A percentile compares a stretch with the other conserved stretches of the same genome.
These are phyloP conservation scores for Caenorhabditis panamensis DNA, from an alignment of 2,888 invertebrate genomes.

Conservation along the genomic window DNA sequence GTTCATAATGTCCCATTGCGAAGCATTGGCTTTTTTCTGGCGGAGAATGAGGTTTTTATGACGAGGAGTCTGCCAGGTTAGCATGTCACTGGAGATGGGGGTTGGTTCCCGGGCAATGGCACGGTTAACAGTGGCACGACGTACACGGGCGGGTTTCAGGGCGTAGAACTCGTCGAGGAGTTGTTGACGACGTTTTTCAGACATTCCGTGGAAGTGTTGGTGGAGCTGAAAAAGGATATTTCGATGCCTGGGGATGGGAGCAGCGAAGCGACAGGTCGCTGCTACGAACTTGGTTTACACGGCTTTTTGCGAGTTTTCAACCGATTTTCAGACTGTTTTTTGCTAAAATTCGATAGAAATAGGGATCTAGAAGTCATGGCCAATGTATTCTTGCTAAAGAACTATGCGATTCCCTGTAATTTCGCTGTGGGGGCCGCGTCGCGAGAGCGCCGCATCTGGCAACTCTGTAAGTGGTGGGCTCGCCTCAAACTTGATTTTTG, in stretches of 20 bases:
- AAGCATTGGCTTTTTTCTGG: slow-evolving; percentile 31
- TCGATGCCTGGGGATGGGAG: too few relatives aligned
- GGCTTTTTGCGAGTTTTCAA: too few relatives aligned
- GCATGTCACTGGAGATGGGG: slow-evolving; percentile 49
- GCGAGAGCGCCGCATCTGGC: too few relatives aligned
- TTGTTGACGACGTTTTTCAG: slow-evolving; percentile 49
- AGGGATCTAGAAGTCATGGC: too few relatives aligned
- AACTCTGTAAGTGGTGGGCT: too few relatives aligned
- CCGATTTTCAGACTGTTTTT: too few relatives aligned
- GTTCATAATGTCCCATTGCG: slow-evolving; percentile 63
- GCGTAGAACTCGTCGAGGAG: slow-evolving; percentile 62
- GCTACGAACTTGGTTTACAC: neutral
- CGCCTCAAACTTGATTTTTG: too few relatives aligned
- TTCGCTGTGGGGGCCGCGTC: too few relatives aligned
- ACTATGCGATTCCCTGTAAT: too few relatives aligned
- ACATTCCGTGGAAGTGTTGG: slow-evolving; percentile 59
- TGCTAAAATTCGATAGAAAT: too few relatives aligned
- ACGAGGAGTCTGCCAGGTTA: slow-evolving; percentile 53
- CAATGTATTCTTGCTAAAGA: too few relatives aligned
- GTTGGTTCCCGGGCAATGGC: slow-evolving; percentile 46
- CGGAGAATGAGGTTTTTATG: slow-evolving; percentile 22
- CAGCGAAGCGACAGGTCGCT: neutral
- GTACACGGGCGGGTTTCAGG: slow-evolving; percentile 40
- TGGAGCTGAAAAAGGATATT: slow-evolving; percentile 57
- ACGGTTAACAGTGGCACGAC: slow-evolving; percentile 30